A percentile compares a stretch with the other conserved stretches of the same genome.
These are phyloP conservation scores for Drosophila anomalipes DNA, from an alignment of 2,888 invertebrate genomes.

Conservation along the genomic window DNA sequence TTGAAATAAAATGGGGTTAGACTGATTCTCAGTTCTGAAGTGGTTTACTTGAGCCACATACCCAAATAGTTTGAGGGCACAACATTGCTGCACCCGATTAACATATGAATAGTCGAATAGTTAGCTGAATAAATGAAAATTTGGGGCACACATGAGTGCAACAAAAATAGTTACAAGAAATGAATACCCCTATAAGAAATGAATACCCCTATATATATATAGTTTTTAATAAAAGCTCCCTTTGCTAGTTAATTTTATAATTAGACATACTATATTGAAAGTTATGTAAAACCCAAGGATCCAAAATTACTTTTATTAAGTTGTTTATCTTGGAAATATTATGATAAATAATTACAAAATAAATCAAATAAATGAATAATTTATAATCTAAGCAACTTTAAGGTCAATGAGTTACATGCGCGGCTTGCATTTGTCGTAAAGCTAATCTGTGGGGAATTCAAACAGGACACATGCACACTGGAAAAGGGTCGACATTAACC, in stretches of 20 bases:
- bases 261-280: background rate
- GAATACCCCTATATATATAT: background rate
- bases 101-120: constrained; percentile 36
- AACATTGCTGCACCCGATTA: constrained; percentile 53
- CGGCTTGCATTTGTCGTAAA: constrained; percentile 1
- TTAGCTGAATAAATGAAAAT: constrained; percentile 17
- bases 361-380: background rate
- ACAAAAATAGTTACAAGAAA: background rate
- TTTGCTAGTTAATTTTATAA: background rate
- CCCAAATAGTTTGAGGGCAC: constrained; percentile 24
- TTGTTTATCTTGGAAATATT: rapidly evolving
- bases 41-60: constrained; percentile 40
- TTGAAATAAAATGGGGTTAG: constrained; percentile 19
- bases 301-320: rapidly evolving
- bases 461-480: constrained; percentile 10
- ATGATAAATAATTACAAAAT: background rate
- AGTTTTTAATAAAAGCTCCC: background rate
- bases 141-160: background rate
- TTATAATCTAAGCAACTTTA: background rate
- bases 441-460: constrained; percentile 50
- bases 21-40: constrained; percentile 3
- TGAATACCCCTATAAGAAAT: background rate
- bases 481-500: constrained; percentile 41
- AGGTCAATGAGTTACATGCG: constrained; percentile 28
- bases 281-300: rapidly evolving